A percentile compares a stretch with the other conserved stretches of the same genome.
Evolutionary conservation across 2,113 vertebrate genomes (phyloP).

Genomic region (Muntiacus reevesi): DNA sequence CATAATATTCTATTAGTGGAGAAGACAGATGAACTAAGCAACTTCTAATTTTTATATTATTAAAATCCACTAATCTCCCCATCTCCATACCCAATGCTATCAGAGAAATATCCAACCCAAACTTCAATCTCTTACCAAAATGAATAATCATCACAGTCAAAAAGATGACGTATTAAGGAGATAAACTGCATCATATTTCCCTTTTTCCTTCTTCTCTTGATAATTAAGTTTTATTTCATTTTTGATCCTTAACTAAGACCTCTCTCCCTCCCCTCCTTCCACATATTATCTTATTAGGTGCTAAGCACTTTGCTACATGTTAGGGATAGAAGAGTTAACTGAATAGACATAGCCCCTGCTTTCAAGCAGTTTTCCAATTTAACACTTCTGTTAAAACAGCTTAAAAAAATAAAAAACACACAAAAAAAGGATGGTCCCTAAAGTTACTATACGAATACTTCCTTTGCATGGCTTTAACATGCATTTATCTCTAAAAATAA

Average conservation of each 20-base stretch:
- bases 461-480: background rate
- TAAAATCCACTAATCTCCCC: background rate
- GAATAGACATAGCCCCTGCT: background rate
- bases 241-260: background rate
- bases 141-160: background rate
- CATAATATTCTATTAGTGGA: background rate
- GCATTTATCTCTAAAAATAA: background rate
- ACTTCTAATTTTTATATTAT: background rate
- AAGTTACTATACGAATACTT: background rate
- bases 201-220: background rate
- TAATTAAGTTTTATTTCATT: background rate
- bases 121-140: background rate
- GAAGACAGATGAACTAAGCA: background rate
- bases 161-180: background rate
- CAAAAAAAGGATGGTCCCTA: background rate
- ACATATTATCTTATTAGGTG: background rate
- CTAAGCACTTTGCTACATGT: background rate
- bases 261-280: background rate
- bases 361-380: slow-evolving; percentile 36
- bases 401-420: background rate
- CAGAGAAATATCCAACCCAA: background rate
- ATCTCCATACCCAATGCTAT: background rate
- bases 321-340: background rate
- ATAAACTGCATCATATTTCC: background rate
- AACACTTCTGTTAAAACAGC: background rate